Conservation (phyloP, 92 coral and sea anemone species). For the Parazoanthus darwini region DNA sequence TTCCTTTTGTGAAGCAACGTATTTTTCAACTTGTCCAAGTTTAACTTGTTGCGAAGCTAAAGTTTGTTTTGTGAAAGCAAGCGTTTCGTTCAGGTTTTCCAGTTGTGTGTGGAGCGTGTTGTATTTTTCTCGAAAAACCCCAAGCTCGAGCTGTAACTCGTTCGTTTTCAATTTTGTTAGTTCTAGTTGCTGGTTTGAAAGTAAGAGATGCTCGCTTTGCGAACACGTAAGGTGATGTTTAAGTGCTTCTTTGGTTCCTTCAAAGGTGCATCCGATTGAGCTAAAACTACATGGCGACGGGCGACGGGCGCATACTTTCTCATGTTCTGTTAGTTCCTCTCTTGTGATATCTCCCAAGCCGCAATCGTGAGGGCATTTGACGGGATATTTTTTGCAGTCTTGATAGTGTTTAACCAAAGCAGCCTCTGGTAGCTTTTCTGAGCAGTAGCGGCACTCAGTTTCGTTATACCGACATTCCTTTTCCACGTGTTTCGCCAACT, state of each 20-base stretch:
- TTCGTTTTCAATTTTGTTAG: slow-evolving; percentile 27
- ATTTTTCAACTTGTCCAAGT: slow-evolving; percentile 61
- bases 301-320: slow-evolving; percentile 57
- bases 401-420: slow-evolving; percentile 65
- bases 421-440: slow-evolving; percentile 47
- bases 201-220: slow-evolving; percentile 56
- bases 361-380: slow-evolving; percentile 77
- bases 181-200: slow-evolving; percentile 48
- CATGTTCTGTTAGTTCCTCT: slow-evolving; percentile 61
- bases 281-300: slow-evolving; percentile 57
- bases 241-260: slow-evolving; percentile 58
- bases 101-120: slow-evolving; percentile 46
- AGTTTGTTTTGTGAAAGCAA: slow-evolving; percentile 61
- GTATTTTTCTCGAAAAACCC: slow-evolving; percentile 37
- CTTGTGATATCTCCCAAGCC: slow-evolving; percentile 60
- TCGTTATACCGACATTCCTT: slow-evolving; percentile 71
- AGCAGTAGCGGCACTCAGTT: slow-evolving; percentile 69
- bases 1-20: slow-evolving; percentile 49
- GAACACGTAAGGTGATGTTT: slow-evolving; percentile 56
- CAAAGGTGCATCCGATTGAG: slow-evolving; percentile 59
- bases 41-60: slow-evolving; percentile 68
- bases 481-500: slow-evolving; percentile 72
- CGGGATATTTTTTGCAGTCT: slow-evolving; percentile 65
- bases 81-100: slow-evolving; percentile 55
- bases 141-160: slow-evolving; percentile 43